A percentile compares a stretch with the other conserved stretches of the same genome.
Conservation (phyloP, 1,140 invertebrate species). For the Spodoptera frugiperda region DNA sequence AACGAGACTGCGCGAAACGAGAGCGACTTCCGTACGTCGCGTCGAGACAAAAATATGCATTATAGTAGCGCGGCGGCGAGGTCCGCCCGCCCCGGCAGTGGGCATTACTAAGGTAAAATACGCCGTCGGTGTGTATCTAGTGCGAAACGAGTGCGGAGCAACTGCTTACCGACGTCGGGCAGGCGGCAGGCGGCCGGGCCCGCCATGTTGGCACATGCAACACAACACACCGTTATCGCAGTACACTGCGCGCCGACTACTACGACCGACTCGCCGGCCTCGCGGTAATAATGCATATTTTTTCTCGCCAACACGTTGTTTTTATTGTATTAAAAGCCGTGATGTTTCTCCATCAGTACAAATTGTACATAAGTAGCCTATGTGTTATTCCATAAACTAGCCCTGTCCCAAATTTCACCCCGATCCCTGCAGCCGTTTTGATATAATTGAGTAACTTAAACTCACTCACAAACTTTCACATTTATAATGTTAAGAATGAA, state of each 20-base stretch:
- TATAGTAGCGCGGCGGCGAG: conserved; percentile 58
- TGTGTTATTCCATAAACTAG: too few relatives aligned
- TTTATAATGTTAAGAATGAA: too few relatives aligned
- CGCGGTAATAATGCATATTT: conserved; percentile 76
- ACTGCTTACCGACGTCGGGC: conserved; percentile 66
- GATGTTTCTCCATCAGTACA: too few relatives aligned
- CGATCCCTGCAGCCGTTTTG: too few relatives aligned
- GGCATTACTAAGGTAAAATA: conserved; percentile 79
- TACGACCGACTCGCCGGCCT: conserved; percentile 28
- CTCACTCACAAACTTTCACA: too few relatives aligned
- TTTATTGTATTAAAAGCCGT: too few relatives aligned
- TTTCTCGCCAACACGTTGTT: conserved; percentile 59
- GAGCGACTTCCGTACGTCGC: conserved; percentile 36
- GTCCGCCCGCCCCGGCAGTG: conserved; percentile 35
- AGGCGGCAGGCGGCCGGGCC: conserved; percentile 41
- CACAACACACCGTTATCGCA: conserved; percentile 66
- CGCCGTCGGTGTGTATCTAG: conserved; percentile 57
- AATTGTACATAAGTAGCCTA: too few relatives aligned
- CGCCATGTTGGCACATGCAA: conserved; percentile 73
- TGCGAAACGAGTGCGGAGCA: conserved; percentile 58
- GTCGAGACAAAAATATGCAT: conserved; percentile 76
- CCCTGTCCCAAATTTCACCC: too few relatives aligned
- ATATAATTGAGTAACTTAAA: too few relatives aligned
- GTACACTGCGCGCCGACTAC: conserved; percentile 30
- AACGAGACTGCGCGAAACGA: conserved; percentile 39